phyloP scores from a whole-genome alignment of 2,888 invertebrate genomes.

The Orchestes rusci region DNA sequence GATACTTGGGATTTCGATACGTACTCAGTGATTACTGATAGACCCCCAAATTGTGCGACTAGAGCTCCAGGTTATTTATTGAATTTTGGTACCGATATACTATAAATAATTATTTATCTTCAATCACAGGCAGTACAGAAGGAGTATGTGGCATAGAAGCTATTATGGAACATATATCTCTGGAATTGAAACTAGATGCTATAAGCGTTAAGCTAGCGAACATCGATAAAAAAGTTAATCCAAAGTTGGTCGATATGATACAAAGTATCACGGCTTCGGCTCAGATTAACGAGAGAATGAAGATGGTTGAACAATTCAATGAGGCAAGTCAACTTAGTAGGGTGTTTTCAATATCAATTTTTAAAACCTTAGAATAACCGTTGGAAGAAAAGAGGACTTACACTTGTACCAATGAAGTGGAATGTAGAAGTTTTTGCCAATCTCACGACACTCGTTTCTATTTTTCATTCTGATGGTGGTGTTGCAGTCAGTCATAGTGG shows the following conservation, averaged over 20 bases:
- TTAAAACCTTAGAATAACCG: too few species aligned
- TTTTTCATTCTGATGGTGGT: slow-evolving; percentile 65
- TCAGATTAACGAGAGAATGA: too few species aligned
- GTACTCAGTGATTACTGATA: slow-evolving; percentile 54
- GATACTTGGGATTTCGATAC: slow-evolving; percentile 44
- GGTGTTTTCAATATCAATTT: too few species aligned
- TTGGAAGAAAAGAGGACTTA: slow-evolving; percentile 58
- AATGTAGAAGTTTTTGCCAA: slow-evolving; percentile 48
- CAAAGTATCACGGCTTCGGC: slow-evolving; percentile 5
- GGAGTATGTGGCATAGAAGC: slow-evolving; percentile 54
- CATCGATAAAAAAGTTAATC: slow-evolving; percentile 32
- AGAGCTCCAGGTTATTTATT: slow-evolving; percentile 59
- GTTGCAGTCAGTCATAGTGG: slow-evolving; percentile 67
- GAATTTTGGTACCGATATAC: not conserved
- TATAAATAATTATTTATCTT: not conserved
- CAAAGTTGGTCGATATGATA: slow-evolving; percentile 12
- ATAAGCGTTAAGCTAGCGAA: slow-evolving; percentile 52
- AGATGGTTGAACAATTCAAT: too few species aligned
- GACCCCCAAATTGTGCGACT: slow-evolving; percentile 54
- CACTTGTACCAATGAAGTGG: slow-evolving; percentile 61
- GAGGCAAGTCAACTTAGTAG: too few species aligned
- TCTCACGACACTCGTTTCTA: slow-evolving; percentile 54
- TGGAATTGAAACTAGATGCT: slow-evolving; percentile 44
- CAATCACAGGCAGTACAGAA: slow-evolving; percentile 54
- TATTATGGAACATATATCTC: slow-evolving; percentile 62